These are phyloP conservation scores for Entomyzon cyanotis DNA, from an alignment of 2,113 vertebrate species.

Conservation along the genomic window DNA sequence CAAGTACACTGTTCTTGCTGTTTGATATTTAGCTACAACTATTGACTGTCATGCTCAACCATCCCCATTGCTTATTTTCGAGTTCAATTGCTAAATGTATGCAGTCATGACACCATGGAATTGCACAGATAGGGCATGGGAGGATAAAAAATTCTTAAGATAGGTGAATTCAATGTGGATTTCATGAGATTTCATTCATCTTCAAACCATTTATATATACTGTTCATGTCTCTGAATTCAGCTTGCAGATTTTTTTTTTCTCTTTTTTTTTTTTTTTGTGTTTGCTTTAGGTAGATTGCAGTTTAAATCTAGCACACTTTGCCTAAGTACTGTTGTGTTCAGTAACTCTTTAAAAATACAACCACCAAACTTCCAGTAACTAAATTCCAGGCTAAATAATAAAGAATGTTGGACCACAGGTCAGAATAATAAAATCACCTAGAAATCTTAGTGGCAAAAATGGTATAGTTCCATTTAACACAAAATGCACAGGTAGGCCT, in stretches of 20 bases:
- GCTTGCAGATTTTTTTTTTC: slow-evolving; percentile 59
- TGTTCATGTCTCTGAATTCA: slow-evolving; percentile 72
- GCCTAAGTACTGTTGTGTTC: slow-evolving; percentile 47
- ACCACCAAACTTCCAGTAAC: neutral
- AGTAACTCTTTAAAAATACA: slow-evolving; percentile 18
- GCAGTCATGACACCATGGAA: slow-evolving; percentile 74
- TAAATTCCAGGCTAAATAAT: slow-evolving; percentile 2
- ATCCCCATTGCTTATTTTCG: slow-evolving; percentile 68
- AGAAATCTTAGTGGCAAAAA: neutral
- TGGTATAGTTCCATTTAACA: neutral
- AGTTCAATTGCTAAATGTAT: slow-evolving; percentile 72
- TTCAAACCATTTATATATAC: slow-evolving; percentile 74
- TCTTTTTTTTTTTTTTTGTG: neutral
- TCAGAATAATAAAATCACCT: neutral
- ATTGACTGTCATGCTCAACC: slow-evolving; percentile 61
- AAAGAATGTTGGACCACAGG: neutral
- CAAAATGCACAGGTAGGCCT: neutral
- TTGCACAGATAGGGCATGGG: slow-evolving; percentile 72
- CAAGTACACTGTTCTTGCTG: slow-evolving; percentile 62
- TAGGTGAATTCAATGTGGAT: slow-evolving; percentile 83
- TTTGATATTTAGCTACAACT: slow-evolving; percentile 57
- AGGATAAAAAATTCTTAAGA: slow-evolving; percentile 66
- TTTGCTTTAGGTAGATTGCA: slow-evolving; percentile 65
- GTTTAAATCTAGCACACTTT: slow-evolving; percentile 52
- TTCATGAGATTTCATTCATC: slow-evolving; percentile 89